Percentiles rank a stretch among this genome's conserved stretches.
Conservation (phyloP, 2,888 invertebrate genomes). For the Meloe dianella region DNA sequence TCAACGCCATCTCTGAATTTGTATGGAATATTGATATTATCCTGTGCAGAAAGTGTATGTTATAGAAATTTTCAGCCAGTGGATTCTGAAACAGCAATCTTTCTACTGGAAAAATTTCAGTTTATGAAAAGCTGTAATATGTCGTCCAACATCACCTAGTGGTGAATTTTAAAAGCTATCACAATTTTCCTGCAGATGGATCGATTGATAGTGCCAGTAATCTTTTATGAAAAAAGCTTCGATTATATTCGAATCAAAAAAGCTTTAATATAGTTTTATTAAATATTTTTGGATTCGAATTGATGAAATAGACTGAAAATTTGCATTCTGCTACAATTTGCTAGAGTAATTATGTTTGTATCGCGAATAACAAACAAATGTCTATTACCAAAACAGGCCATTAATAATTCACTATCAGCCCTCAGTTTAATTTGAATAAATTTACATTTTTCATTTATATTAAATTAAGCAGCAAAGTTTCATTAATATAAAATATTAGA, state of each 20-base stretch:
- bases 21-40: neutral
- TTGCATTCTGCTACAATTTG: no score
- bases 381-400: neutral
- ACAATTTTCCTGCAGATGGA: no score
- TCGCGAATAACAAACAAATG: neutral
- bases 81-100: neutral
- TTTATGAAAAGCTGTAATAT: no score
- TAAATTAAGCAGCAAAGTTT: neutral
- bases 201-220: no score
- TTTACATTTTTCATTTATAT: neutral
- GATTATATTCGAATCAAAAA: no score
- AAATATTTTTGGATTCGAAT: no score
- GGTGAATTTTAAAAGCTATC: no score
- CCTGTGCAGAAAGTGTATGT: neutral
- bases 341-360: no score
- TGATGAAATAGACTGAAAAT: no score
- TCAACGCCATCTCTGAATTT: neutral
- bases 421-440: slow-evolving; percentile 1
- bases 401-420: neutral
- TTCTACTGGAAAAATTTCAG: neutral
- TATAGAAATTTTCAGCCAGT: neutral
- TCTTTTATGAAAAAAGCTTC: no score
- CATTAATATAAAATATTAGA: neutral
- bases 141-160: no score
- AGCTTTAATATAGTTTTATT: no score